Percentiles rank a stretch among this genome's conserved stretches.
These are phyloP conservation scores for Prochilodus magdalenae DNA, from an alignment of 2,113 vertebrate genomes.

Conservation along the genomic window DNA sequence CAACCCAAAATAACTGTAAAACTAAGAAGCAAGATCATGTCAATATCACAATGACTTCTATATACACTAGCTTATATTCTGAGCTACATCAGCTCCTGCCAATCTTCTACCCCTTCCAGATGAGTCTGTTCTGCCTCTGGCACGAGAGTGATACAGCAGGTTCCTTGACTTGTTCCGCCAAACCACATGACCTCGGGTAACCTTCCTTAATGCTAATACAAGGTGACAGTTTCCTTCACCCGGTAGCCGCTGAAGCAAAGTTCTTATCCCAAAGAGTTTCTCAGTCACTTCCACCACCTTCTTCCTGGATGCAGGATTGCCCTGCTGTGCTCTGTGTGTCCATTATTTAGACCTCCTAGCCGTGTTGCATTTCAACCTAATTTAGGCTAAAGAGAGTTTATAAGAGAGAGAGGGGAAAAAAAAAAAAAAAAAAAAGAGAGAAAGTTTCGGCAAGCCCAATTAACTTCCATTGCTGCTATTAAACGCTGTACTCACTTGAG, in stretches of 20 bases:
- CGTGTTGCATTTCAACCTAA: neutral
- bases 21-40: too few relatives aligned
- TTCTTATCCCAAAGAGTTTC: neutral
- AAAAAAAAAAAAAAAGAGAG: too few relatives aligned
- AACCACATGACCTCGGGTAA: conserved; percentile 33
- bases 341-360: neutral
- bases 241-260: conserved; percentile 1
- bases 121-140: neutral
- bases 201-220: conserved; percentile 22
- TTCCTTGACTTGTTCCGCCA: neutral
- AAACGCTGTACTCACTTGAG: neutral
- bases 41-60: too few relatives aligned
- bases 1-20: too few relatives aligned
- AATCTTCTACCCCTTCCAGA: neutral
- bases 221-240: conserved; percentile 5
- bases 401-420: too few relatives aligned
- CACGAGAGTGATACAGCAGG: neutral
- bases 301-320: neutral
- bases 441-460: neutral
- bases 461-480: neutral
- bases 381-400: neutral
- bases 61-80: too few relatives aligned
- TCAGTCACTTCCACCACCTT: neutral
- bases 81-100: too few relatives aligned
- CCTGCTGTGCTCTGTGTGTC: neutral